These are phyloP conservation scores for Tringa solitaria DNA, from an alignment of 2,113 vertebrate species.

Conservation along the genomic window DNA sequence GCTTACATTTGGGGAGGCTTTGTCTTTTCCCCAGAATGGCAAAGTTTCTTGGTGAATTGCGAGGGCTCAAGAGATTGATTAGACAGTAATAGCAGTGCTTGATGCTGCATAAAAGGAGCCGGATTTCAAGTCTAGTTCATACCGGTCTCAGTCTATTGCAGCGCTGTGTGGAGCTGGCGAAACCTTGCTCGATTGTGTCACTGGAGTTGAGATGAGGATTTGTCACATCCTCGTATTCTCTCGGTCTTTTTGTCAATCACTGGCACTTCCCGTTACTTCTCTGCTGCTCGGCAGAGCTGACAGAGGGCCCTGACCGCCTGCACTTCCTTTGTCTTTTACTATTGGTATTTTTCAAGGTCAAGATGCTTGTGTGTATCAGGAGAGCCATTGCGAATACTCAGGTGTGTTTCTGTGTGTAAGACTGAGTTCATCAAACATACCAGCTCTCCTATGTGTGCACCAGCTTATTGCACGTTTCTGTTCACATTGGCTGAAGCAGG, in stretches of 20 bases:
- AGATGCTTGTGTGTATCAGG: neutral
- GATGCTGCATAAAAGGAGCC: neutral
- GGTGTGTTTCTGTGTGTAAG: neutral
- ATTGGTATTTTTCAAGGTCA: neutral
- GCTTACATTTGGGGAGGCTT: neutral
- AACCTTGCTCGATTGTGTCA: neutral
- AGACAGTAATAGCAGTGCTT: neutral
- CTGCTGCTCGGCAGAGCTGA: neutral
- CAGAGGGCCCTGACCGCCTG: neutral
- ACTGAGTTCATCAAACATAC: neutral
- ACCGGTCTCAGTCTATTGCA: neutral
- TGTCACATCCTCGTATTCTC: neutral
- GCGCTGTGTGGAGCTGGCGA: neutral
- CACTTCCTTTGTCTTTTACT: conserved; percentile 15
- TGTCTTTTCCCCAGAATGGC: neutral
- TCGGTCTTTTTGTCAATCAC: neutral
- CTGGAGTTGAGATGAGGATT: neutral
- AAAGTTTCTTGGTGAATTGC: neutral
- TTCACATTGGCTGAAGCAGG: neutral
- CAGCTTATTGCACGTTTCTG: neutral
- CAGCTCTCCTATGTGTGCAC: neutral
- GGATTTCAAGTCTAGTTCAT: neutral
- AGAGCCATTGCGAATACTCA: neutral
- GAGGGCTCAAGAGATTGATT: neutral
- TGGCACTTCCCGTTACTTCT: neutral